Percentiles rank a stretch among this genome's conserved stretches.
Evolutionary conservation across 1,140 invertebrate species (phyloP).

Genomic region (Leucophenga varia): DNA sequence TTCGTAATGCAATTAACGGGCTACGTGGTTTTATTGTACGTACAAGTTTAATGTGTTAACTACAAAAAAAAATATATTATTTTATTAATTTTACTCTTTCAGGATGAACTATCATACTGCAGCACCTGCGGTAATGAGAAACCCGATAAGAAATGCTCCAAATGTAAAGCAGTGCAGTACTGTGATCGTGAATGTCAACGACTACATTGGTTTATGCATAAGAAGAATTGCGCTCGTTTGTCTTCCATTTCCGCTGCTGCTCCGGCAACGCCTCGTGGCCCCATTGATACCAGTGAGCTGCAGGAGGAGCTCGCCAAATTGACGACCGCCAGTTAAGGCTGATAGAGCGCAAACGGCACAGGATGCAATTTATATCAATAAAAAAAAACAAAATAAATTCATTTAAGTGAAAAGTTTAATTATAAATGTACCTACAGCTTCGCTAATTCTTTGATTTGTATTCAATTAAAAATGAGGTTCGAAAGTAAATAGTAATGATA

Average conservation of each 20-base stretch:
- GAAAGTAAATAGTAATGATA: too few relatives aligned
- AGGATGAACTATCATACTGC: slow-evolving; percentile 73
- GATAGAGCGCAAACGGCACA: not conserved
- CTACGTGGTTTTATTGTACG: slow-evolving; percentile 69
- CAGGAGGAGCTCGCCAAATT: slow-evolving; percentile 43
- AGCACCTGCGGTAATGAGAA: slow-evolving; percentile 86
- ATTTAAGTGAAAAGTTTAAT: too few relatives aligned
- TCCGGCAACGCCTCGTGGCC: slow-evolving; percentile 14
- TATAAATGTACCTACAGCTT: too few relatives aligned
- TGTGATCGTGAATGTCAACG: slow-evolving; percentile 93
- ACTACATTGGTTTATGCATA: slow-evolving; percentile 95
- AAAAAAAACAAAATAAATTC: too few relatives aligned
- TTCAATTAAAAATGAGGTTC: too few relatives aligned
- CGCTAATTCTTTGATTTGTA: too few relatives aligned
- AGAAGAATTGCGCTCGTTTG: slow-evolving; percentile 76
- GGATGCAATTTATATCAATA: too few relatives aligned
- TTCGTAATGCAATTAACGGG: slow-evolving; percentile 87
- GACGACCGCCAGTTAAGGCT: slow-evolving; percentile 21
- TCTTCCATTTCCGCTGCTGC: slow-evolving; percentile 49
- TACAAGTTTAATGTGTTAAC: slow-evolving; percentile 1
- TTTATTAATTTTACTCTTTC: not conserved
- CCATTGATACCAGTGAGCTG: slow-evolving; percentile 40
- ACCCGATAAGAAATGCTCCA: slow-evolving; percentile 90
- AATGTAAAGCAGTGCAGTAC: slow-evolving; percentile 91
- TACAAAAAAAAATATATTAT: not conserved